Evolutionary conservation across 53 echinoderm and acorn worm species (phyloP), one percentile per base, ranked within the genome.

Genomic region (Hippasteria phrygiana): DNA sequence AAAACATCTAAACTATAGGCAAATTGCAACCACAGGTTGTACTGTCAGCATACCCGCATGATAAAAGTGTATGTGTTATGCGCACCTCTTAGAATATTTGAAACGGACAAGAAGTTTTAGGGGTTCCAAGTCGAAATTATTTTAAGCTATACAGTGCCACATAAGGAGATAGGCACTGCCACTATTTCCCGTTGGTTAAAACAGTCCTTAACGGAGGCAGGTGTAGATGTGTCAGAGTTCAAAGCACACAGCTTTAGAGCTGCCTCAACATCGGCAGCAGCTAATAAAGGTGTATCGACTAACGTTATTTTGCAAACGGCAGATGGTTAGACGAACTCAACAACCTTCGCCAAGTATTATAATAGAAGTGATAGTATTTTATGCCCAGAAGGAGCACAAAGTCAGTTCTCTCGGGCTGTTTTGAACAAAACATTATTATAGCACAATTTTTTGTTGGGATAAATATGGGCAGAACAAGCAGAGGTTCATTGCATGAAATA

Each of bases 121-220:
- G 39, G 5, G 13, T 16, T 20, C 16, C 1, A 41, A 56, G 2
- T 18, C 22, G 41, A 38, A 41, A 18, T 72, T 6, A 41, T 72
- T 72, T 24, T 72, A 18, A 72, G 72, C 41, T 72, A 70, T 37
- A 9, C 70, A 1, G 7, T 39, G 36, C 70, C 70, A 4, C 29
- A 70, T 17, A 70, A 70, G 36, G 70, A 70, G 39, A 18, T 70
- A 2, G 39, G 38, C 39, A 71, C 71, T 2, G 6, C 72, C 34
- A 72, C 72, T n/a, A 40, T 72, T 41, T 72, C 72, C 12, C 16
- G 72, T 20, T 72, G 72, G 72, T 41, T 72, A 41, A 72, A 72
- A 41, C 42, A 72, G 41, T 41, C 1, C 13, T 8, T 41, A 3
- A 20, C 42, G 20, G 22, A 72, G 12, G 33, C 72, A 20, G 72